Percentiles rank a stretch among this genome's conserved stretches.
These are phyloP conservation scores for Linurgus olivaceus DNA, from an alignment of 2,797 vertebrate genomes.

Conservation along the genomic window DNA sequence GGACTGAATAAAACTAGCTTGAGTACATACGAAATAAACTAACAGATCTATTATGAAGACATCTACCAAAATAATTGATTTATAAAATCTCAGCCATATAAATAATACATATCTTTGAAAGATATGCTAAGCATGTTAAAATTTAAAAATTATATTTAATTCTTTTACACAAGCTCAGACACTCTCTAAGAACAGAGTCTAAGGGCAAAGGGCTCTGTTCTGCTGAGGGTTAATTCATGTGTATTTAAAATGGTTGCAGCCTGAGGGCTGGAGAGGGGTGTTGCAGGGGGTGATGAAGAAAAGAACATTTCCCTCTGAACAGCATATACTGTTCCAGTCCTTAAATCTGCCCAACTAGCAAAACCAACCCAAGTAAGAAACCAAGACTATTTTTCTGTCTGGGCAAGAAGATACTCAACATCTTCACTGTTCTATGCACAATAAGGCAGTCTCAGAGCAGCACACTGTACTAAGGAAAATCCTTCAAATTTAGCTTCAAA, in stretches of 20 bases:
- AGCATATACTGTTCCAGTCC: background rate
- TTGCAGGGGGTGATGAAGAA: background rate
- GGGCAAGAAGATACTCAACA: background rate
- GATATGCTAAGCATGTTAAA: background rate
- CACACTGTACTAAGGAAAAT: background rate
- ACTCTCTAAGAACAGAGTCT: background rate
- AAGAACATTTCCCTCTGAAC: background rate
- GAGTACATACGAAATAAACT: background rate
- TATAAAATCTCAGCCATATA: background rate
- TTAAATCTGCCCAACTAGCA: background rate
- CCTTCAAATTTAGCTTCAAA: background rate
- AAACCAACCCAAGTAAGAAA: background rate
- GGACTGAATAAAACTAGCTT: background rate
- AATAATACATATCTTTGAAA: background rate
- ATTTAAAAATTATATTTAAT: background rate
- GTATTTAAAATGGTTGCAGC: background rate
- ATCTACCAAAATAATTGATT: constrained; percentile 8
- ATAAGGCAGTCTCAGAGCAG: background rate
- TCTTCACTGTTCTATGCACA: background rate
- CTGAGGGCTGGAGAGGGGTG: rapidly evolving
- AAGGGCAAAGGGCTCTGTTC: background rate
- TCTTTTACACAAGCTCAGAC: background rate
- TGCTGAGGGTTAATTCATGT: background rate
- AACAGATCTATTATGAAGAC: background rate
- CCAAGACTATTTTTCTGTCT: background rate